A percentile compares a stretch with the other conserved stretches of the same genome.
Conservation (phyloP, 2,797 vertebrate genomes). For the Dendrocincla fuliginosa region DNA sequence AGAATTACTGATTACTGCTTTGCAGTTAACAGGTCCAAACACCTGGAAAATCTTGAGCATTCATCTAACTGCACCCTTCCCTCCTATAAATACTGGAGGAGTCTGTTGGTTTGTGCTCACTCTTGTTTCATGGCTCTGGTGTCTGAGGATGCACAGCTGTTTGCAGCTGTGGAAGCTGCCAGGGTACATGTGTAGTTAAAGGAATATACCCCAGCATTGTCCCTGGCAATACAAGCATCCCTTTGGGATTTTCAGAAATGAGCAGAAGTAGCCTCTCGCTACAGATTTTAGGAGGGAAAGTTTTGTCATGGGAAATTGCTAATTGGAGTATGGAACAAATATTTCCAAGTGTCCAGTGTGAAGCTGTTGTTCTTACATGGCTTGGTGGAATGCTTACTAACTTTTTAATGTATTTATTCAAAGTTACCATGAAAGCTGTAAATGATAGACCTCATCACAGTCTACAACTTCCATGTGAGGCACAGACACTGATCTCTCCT, state of each 20-base stretch:
- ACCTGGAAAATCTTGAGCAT: neutral
- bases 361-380: neutral
- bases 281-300: neutral
- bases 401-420: neutral
- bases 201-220: neutral
- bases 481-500: neutral
- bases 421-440: neutral
- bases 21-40: neutral
- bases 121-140: neutral
- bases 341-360: neutral
- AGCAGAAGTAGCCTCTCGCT: neutral
- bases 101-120: neutral
- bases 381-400: neutral
- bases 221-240: neutral
- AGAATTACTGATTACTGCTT: neutral
- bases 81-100: neutral
- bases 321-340: neutral
- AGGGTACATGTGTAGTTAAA: neutral
- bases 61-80: neutral
- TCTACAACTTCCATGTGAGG: neutral
- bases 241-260: neutral
- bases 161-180: neutral
- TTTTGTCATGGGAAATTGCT: neutral
- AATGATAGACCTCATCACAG: neutral
- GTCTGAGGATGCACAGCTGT: neutral